Percentiles rank a stretch among this genome's conserved stretches.
Evolutionary conservation across 1,140 invertebrate species (phyloP).

Genomic region (Aphis craccivora): DNA sequence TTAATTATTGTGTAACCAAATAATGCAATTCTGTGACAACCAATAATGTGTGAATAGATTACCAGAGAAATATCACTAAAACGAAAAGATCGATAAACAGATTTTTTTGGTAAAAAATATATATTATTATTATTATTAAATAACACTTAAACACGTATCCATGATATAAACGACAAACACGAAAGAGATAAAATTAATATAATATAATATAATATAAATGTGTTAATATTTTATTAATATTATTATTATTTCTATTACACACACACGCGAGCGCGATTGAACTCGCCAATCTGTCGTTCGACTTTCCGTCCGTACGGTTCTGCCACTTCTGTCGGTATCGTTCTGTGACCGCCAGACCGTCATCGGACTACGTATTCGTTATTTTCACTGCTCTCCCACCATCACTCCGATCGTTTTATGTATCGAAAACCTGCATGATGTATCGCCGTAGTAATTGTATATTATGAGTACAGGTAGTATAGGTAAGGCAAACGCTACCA

Average conservation of each 20-base stretch:
- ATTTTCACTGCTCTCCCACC: constrained; percentile 46
- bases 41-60: not conserved
- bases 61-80: not conserved
- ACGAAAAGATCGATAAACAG: not conserved
- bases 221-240: not conserved
- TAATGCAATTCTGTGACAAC: not conserved
- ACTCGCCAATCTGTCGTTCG: constrained; percentile 48
- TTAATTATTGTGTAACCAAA: not conserved
- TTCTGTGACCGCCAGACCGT: constrained; percentile 14
- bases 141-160: not conserved
- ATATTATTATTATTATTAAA: not conserved
- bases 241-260: not conserved
- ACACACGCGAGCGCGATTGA: not conserved
- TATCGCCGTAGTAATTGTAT: not conserved
- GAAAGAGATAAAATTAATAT: not conserved
- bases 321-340: constrained; percentile 38
- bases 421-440: constrained; percentile 34
- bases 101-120: not conserved
- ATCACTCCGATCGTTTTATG: constrained; percentile 21
- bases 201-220: not conserved
- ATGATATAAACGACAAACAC: not conserved
- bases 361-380: constrained; percentile 22
- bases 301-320: constrained; percentile 2
- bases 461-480: not conserved
- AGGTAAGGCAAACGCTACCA: constrained; percentile 18